These are phyloP conservation scores for Prionchulus punctatus DNA, from an alignment of 2,888 invertebrate genomes.

Conservation along the genomic window DNA sequence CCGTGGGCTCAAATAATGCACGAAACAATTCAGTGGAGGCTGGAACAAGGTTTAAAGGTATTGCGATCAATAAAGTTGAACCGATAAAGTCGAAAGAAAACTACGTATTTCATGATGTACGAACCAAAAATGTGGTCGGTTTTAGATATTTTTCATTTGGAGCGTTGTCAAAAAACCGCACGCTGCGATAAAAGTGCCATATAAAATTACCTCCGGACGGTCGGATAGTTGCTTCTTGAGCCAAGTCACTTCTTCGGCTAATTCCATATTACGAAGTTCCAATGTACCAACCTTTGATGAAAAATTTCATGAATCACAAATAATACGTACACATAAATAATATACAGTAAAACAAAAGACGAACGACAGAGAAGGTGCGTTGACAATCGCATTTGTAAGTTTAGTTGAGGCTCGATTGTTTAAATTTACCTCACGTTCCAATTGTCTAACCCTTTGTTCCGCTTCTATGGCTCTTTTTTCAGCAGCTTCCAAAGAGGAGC, in stretches of 20 bases:
- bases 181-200: too few relatives aligned
- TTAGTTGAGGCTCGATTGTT: too few relatives aligned
- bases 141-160: too few relatives aligned
- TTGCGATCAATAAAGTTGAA: too few relatives aligned
- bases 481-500: not conserved
- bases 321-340: not conserved
- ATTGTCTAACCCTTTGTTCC: constrained; percentile 3
- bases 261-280: constrained; percentile 6
- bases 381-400: not conserved
- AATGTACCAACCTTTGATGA: constrained; percentile 1
- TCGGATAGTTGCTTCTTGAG: constrained; percentile 7
- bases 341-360: too few relatives aligned
- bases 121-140: too few relatives aligned
- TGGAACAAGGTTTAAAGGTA: too few relatives aligned
- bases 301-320: not conserved
- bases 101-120: too few relatives aligned
- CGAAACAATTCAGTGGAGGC: too few relatives aligned
- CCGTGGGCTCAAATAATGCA: too few relatives aligned
- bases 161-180: too few relatives aligned
- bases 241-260: constrained; percentile 9
- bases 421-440: constrained; percentile 9
- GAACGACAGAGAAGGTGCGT: not conserved
- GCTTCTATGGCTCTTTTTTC: constrained; percentile 6
- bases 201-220: constrained; percentile 5
- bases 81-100: too few relatives aligned